These are phyloP conservation scores for Conomelus anceps DNA, from an alignment of 2,888 invertebrate genomes.

Conservation along the genomic window DNA sequence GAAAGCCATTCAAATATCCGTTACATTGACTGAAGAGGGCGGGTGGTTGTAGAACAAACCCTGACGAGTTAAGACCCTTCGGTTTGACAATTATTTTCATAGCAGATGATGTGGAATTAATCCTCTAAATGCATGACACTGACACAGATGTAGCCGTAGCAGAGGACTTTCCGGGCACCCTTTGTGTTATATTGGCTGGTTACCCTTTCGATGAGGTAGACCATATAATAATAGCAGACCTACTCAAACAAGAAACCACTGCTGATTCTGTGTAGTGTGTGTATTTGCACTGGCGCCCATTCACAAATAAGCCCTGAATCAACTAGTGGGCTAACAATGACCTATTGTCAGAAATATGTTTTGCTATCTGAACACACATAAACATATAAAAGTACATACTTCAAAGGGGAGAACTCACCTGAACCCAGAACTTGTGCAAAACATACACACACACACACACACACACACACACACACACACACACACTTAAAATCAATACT, in stretches of 20 bases:
- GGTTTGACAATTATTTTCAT: not conserved
- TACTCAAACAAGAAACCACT: not conserved
- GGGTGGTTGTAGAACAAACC: not conserved
- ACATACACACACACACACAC: no score
- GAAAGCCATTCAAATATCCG: not conserved
- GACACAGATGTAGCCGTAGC: no score
- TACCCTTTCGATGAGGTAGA: not conserved
- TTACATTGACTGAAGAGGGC: not conserved
- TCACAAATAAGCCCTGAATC: not conserved
- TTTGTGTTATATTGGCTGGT: not conserved
- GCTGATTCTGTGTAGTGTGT: not conserved
- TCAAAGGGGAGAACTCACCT: no score
- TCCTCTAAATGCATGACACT: not conserved
- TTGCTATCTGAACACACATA: no score
- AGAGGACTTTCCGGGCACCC: not conserved
- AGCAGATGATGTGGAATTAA: not conserved
- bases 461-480: no score
- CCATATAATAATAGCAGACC: not conserved
- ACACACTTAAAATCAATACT: no score
- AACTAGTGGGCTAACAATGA: not conserved
- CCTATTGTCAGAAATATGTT: not conserved
- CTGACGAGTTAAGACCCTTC: not conserved
- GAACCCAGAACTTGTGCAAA: no score
- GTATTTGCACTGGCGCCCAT: not conserved
- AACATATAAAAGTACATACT: no score